Evolutionary conservation across 2,113 vertebrate genomes (phyloP), one percentile per base, ranked within the genome.

Genomic region (Ophthalmotilapia sp.): DNA sequence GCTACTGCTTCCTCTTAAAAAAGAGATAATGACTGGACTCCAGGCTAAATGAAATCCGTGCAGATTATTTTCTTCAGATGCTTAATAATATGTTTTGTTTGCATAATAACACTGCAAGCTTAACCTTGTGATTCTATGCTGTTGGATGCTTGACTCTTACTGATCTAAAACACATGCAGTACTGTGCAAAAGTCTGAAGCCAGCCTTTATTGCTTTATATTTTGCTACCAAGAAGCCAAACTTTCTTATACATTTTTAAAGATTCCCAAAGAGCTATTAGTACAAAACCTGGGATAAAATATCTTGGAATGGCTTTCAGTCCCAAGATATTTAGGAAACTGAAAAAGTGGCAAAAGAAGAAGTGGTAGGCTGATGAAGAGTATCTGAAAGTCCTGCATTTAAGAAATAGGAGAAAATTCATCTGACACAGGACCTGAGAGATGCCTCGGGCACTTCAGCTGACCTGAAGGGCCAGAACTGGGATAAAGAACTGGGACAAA

Each of bases 1-100:
- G 45, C 81, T 38, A 85, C 77, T 84, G 86, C 60, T 89, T 81
- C 70, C 79, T 86, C 70, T 60, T 86, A 65, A 47, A 77, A 83
- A 9, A 60, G 53, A 82, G 79, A 87, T 81, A 79, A 86, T 33
- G 84, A 73, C 36, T 70, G 13, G 60, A 81, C 38, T 33, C 4
- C 54, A 29, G 54, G n/a, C 62, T 80, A 12, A 55, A 83, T 83
- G 14, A 45, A 89, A 45, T 68, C n/a, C n/a, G 51, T 36, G 7
- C 14, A 75, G 70, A 53, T 81, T 77, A 79, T 83, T 83, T 45
- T 79, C 49, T 62, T 87, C 49, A 68, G 17, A 51, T 68, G 6
- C 65, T 70, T 33, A 83, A 82, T 82, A 29, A 65, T 15, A 38
- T 21, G 51, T 82, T 85, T 55, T 49, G 26, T 80, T 80, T 33